Conservation (phyloP, 2,113 vertebrate genomes). For the Megalops atlanticus region DNA sequence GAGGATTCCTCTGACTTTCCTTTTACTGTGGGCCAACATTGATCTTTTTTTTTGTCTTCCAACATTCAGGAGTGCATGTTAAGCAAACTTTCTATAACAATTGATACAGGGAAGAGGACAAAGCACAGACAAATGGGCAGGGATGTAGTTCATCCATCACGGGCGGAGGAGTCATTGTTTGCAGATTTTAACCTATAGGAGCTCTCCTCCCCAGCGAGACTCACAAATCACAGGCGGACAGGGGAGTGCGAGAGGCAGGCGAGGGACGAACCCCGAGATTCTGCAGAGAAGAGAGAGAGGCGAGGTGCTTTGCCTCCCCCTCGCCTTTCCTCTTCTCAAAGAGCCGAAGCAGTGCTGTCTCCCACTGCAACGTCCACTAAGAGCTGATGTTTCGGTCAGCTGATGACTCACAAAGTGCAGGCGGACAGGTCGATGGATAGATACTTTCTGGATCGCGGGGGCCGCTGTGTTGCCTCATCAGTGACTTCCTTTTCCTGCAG, state of each 20-base stretch:
- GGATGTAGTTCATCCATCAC: constrained; percentile 73
- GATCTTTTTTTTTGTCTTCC: constrained; percentile 40
- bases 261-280: constrained; percentile 45
- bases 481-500: background rate
- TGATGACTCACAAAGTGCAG: background rate
- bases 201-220: constrained; percentile 62
- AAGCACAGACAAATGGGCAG: constrained; percentile 73
- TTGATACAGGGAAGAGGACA: constrained; percentile 69
- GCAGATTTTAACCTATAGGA: constrained; percentile 75
- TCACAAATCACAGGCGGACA: constrained; percentile 66
- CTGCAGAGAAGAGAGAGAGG: constrained; percentile 4
- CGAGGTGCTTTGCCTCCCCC: background rate
- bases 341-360: background rate
- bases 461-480: background rate
- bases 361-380: background rate
- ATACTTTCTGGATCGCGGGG: background rate
- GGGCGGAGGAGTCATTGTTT: constrained; percentile 69
- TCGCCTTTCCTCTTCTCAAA: background rate
- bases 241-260: constrained; percentile 48
- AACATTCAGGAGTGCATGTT: constrained; percentile 51
- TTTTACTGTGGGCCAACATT: constrained; percentile 57
- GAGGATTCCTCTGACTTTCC: constrained; percentile 65
- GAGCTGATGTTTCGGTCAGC: constrained; percentile 6
- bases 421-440: background rate
- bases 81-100: constrained; percentile 69